Base-by-base conservation (phyloP, 1,140 invertebrate genomes). In the Cotesia chilonis region DNA sequence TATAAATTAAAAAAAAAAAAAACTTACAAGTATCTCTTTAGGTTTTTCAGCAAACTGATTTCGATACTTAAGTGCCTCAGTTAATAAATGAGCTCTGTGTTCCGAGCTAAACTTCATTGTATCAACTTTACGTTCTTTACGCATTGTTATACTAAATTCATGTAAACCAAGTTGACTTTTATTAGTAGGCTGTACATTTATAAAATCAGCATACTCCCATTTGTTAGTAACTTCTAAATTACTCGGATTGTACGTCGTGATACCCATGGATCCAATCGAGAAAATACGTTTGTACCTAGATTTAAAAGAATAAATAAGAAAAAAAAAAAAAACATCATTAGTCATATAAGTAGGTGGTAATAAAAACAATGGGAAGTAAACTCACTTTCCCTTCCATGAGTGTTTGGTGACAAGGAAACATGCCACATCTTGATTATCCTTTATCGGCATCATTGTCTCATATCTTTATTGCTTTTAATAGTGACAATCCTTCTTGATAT, bases 101-200 rank as follows among this genome's bases (percentile, higher is more conserved):
- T 99, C 98, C 4, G 96, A 97, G n/a, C 96, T 98, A 84, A 99
- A 98, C 81, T 92, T 95, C 94, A 99, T 99, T 14, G 92, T 93
- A 81, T 99, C 97, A 63, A 92, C 89, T 89, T 98, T 98, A 85
- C 94, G 90, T 47, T 95, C 94, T 83, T 97, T 97, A 75, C 92
- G 93, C 88, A 97, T 93, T 4, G 92, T 93, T 72, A 98, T 92
- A 71, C 92, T 90, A 83, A 98, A 98, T 84, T 97, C 93, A 84
- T 90, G 73, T 77, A 85, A 84, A 80, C 88, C 87, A 84, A 84
- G 57, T 78, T 90, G 87, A 83, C 90, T 89, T 78, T 87, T 74
- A 89, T 85, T 81, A 68, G 78, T 87, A 17, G 94, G 92, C 20
- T 91, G 89, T 35, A 96, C 89, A 65, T 89, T 92, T 72, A 95